Base-by-base conservation (phyloP, 2,888 invertebrate genomes). In the Machimus atricapillus region DNA sequence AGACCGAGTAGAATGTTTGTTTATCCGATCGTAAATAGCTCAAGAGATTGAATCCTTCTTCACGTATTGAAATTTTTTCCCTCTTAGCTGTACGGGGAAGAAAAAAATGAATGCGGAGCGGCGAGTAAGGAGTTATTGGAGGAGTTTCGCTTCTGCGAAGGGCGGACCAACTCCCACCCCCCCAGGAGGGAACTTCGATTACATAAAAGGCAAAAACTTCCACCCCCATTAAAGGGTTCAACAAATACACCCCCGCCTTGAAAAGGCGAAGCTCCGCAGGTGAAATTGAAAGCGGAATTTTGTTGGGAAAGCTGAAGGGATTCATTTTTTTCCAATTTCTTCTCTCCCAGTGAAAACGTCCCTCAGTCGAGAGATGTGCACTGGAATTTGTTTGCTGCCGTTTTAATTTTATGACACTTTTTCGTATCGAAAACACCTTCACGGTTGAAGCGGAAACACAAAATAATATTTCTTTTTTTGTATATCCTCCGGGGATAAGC, bases 1-100 rank as follows among this genome's bases (percentile, higher is more conserved):
- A 74, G 85, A 85, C 85, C 37, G 74, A 74, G 85, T 46, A 46
- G 85, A 85, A 85, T 85, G 85, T 85, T 85, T 85, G 85, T 85
- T 85, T 85, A 85, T 85, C 85, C 85, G 85, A 85, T 85, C 85
- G 85, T 85, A 85, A 85, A 85, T 85, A 85, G 85, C 85, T 85
- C 85, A 85, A 85, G 85, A 85, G 85, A 85, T 85, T 85, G 85
- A 85, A 85, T 74, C 85, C 85, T 85, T 85, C 85, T 85, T 85
- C 85, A 85, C 74, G 85, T 85, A 85, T 85, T 85, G 85, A 85
- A 85, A 46, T 85, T 85, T 85, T 74, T 83, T 46, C 74, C 46
- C 43, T 40, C 27, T 46, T 74, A 74, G 23, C 43, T 74, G 46
- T 14, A 74, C 73, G 43, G 43, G 43, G 12, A 14, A 46, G 3